Evolutionary conservation across 1,140 invertebrate genomes (phyloP).

Genomic region (Venturia canescens): DNA sequence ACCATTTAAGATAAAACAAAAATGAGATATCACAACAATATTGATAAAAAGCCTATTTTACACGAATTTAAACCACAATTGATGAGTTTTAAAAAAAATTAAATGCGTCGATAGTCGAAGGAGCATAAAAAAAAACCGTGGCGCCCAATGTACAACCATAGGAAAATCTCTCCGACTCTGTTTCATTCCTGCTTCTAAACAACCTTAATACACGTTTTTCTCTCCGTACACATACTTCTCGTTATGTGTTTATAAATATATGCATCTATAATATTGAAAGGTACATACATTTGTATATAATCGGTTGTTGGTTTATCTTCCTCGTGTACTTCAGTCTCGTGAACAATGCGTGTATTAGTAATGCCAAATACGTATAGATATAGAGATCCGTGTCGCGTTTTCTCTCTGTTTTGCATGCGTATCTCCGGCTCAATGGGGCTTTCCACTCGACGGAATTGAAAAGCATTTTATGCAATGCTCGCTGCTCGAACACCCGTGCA

Average conservation of each 20-base stretch:
- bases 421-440: conserved; percentile 69
- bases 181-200: too few relatives aligned
- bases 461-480: conserved; percentile 65
- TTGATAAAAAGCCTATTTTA: too few relatives aligned
- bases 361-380: neutral
- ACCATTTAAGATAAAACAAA: too few relatives aligned
- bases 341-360: conserved; percentile 30
- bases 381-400: conserved; percentile 28
- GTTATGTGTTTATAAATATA: neutral
- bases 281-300: conserved; percentile 20
- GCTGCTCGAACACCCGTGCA: conserved; percentile 38
- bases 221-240: too few relatives aligned
- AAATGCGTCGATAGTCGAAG: too few relatives aligned
- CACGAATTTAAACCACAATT: too few relatives aligned
- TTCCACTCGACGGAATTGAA: conserved; percentile 72
- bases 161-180: too few relatives aligned
- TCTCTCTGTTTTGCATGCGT: conserved; percentile 66
- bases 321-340: conserved; percentile 2
- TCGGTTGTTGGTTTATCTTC: neutral
- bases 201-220: too few relatives aligned
- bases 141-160: too few relatives aligned
- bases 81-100: too few relatives aligned
- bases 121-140: too few relatives aligned
- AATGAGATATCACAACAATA: too few relatives aligned
- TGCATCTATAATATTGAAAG: neutral